phyloP scores from a whole-genome alignment of 2,113 vertebrate species.

The Benthochromis sp. region DNA sequence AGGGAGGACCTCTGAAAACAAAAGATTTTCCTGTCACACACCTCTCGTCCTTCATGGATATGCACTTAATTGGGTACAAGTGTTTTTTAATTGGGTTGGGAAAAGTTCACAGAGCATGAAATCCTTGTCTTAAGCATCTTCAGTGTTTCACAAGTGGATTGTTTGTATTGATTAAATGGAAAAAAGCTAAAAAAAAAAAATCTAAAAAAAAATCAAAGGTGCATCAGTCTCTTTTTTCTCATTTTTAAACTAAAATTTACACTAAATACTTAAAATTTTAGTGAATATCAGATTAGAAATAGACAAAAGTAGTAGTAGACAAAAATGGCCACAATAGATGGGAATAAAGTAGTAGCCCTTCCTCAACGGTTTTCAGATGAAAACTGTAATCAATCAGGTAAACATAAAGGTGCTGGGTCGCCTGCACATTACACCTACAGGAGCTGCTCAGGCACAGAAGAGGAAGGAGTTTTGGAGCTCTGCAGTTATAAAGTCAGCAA shows the following conservation, averaged over 20 bases:
- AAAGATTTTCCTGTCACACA: conserved; percentile 41
- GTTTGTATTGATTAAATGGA: background rate
- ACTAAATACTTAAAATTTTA: background rate
- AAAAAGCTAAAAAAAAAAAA: background rate
- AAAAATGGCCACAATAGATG: background rate
- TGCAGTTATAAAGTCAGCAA: background rate
- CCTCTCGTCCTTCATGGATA: conserved; percentile 23
- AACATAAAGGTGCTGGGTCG: background rate
- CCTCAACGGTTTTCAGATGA: background rate
- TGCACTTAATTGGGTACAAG: conserved; percentile 47
- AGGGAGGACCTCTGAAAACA: conserved; percentile 24
- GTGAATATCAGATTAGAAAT: background rate
- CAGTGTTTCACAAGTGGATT: background rate
- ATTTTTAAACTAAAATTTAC: background rate
- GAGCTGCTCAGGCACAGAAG: background rate
- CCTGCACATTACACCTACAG: background rate
- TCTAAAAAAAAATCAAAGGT: background rate
- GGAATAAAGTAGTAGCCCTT: background rate
- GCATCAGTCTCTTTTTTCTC: background rate
- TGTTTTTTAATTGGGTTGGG: conserved; percentile 10
- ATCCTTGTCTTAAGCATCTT: background rate
- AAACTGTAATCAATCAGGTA: background rate
- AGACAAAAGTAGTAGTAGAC: background rate
- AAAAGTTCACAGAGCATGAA: background rate
- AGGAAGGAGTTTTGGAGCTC: background rate